These are phyloP conservation scores for Nothobranchius furzeri DNA, from an alignment of 2,113 vertebrate genomes.

Conservation along the genomic window DNA sequence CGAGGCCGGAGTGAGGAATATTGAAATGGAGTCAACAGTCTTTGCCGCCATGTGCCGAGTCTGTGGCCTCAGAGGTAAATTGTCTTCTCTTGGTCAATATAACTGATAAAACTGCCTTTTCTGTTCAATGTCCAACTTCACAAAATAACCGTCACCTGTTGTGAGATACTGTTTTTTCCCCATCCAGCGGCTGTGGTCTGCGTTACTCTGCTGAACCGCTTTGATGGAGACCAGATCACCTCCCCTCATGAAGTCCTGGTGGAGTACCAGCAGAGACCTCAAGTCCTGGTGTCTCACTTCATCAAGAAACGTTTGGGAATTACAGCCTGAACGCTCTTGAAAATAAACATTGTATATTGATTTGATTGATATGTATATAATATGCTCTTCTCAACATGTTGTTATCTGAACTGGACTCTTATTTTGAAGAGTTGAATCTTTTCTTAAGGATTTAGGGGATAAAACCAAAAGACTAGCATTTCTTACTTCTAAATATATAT, in stretches of 20 bases:
- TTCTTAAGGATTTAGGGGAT: constrained; percentile 2
- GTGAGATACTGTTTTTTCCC: constrained; percentile 3
- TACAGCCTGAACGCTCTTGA: constrained; percentile 33
- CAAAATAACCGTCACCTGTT: background rate
- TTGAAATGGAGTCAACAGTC: constrained; percentile 88
- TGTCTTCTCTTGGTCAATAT: background rate
- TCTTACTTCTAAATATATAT: background rate
- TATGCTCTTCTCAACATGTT: constrained; percentile 47
- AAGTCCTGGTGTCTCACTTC: constrained; percentile 82
- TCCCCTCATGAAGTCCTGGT: constrained; percentile 79
- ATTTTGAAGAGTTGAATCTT: constrained; percentile 51
- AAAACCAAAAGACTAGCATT: constrained; percentile 2
- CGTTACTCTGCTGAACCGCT: constrained; percentile 83
- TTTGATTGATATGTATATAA: constrained; percentile 44
- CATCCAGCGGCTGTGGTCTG: constrained; percentile 86
- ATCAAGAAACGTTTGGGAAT: constrained; percentile 83
- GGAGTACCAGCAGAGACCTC: constrained; percentile 85
- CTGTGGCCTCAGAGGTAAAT: constrained; percentile 85
- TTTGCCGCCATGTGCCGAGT: constrained; percentile 87
- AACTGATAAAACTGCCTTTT: too few relatives aligned
- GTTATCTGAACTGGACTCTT: constrained; percentile 34
- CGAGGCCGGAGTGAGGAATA: constrained; percentile 82
- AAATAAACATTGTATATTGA: constrained; percentile 42
- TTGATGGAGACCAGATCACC: constrained; percentile 88
- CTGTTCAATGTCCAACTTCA: too few relatives aligned